Base-by-base conservation (phyloP, 2,888 invertebrate species). In the Epinotia ramella region DNA sequence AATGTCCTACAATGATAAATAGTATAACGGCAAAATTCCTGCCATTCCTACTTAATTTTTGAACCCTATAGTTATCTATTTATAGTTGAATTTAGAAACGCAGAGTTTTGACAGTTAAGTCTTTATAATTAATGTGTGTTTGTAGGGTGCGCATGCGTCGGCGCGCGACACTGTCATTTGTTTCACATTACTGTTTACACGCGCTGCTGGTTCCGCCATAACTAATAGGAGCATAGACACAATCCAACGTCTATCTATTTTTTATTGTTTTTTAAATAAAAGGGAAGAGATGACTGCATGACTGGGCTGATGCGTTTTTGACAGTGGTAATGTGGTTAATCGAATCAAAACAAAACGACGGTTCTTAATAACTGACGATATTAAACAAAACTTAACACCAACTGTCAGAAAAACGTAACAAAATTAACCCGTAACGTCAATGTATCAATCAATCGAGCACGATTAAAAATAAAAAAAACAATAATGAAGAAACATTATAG, bases 181-280 rank as follows among this genome's bases (percentile, higher is more conserved):
- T 75, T 75, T 60, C 70, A 70, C 60, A 62, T 75, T 75, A 75
- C 65, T 75, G 70, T 75, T 69, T 75, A 71, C 75, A 71, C 70
- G 75, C 70, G 46, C 20, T 57, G 70, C n/a, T 53, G 66, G 24
- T 11, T 71, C n/a, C 24, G 68, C 40, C 44, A 46, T 49, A 60
- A 69, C 60, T 69, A 69, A 69, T 46, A 33, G 60, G 33, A 11
- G 59, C 24, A 69, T 69, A 69, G 59, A 69, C 44, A 69, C 44
- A 44, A 18, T 66, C n/a, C 49, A 49, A 24, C 46, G 65, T 65
- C 20, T 18, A 18, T 53, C 40, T 40, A 9, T 40, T 9, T 9
- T 40, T 40, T 63, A 44, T 63, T 63, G 44, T 33, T 66, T n/a
- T n/a, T 20, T n/a, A 6, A 33, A 44, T 12, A 13, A 65, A 65